Evolutionary conservation across 2,113 vertebrate species (phyloP), one percentile per base, ranked within the genome.

Genomic region (Glaucomys volans): DNA sequence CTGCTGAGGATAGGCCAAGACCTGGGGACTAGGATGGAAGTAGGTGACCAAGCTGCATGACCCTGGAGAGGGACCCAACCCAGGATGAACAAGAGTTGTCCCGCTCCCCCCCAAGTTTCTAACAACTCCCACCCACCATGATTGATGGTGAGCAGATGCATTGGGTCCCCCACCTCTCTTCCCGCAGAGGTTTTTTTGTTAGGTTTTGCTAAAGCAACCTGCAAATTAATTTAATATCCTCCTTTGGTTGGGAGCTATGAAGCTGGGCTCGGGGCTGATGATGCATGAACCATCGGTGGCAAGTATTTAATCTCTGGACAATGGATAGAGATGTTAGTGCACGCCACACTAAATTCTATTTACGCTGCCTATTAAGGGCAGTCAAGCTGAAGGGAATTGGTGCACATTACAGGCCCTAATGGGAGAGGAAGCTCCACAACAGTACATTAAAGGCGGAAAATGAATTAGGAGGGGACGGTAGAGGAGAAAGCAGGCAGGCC

Each of bases 281-380:
- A 99, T 99, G 99, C 98, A 98, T 99, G 99, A 99, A 99, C 99
- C 98, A 98, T 99, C 98, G 98, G 98, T 99, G 99, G 99, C 99
- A 99, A 99, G 99, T 99, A 99, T 99, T 99, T 99, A 99, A 99
- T 99, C 99, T 99, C 99, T 89, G 99, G 99, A 99, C 99, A 99
- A 99, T 99, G 99, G 99, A 99, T 99, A 99, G 98, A 99, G 99
- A 99, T 99, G 99, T 99, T 99, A 99, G 99, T 99, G 98, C 99
- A 99, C 97, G 99, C 98, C 99, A 99, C 99, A 99, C 99, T 99
- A 99, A 99, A 99, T 99, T 99, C 99, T 99, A 99, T 99, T 99
- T 99, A 99, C 98, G 99, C 99, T 99, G 99, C 98, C 99, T 99
- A 99, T 99, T 99, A 99, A 99, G 98, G 98, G 99, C 99, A 99